A percentile compares a stretch with the other conserved stretches of the same genome.
phyloP scores from a whole-genome alignment of 2,113 vertebrate species.

The Empidonax traillii region DNA sequence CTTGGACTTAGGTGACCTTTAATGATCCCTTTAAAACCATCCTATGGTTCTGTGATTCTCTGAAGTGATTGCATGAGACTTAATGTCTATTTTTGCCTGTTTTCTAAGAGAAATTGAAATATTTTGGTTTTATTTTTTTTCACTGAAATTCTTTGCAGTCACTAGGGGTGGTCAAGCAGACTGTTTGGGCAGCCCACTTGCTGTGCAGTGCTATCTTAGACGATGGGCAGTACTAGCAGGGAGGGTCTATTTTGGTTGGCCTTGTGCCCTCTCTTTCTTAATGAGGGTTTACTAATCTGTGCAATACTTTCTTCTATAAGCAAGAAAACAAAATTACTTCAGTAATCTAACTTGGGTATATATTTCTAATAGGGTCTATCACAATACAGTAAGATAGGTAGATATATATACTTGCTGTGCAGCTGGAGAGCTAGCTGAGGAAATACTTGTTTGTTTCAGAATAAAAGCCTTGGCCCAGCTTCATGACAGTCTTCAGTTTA shows the following conservation, averaged over 20 bases:
- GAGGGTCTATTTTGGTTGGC: background rate
- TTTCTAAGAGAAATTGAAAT: background rate
- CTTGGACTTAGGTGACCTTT: background rate
- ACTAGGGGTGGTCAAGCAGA: background rate
- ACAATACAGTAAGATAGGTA: background rate
- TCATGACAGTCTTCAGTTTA: background rate
- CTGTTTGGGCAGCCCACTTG: background rate
- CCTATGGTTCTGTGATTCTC: fast-evolving
- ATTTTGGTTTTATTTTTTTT: background rate
- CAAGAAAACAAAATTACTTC: background rate
- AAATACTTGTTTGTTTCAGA: background rate
- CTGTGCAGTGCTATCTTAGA: background rate
- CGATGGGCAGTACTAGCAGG: background rate
- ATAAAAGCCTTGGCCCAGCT: background rate
- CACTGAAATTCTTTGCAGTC: background rate
- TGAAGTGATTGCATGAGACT: background rate
- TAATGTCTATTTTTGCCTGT: background rate
- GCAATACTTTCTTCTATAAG: background rate
- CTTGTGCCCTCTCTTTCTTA: background rate
- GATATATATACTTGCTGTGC: background rate
- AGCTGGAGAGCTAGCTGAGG: background rate
- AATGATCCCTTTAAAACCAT: background rate
- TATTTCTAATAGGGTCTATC: background rate
- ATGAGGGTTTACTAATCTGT: background rate
- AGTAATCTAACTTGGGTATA: background rate